A percentile compares a stretch with the other conserved stretches of the same genome.
These are phyloP conservation scores for Ataeniobius toweri DNA, from an alignment of 2,797 vertebrate genomes.

Conservation along the genomic window DNA sequence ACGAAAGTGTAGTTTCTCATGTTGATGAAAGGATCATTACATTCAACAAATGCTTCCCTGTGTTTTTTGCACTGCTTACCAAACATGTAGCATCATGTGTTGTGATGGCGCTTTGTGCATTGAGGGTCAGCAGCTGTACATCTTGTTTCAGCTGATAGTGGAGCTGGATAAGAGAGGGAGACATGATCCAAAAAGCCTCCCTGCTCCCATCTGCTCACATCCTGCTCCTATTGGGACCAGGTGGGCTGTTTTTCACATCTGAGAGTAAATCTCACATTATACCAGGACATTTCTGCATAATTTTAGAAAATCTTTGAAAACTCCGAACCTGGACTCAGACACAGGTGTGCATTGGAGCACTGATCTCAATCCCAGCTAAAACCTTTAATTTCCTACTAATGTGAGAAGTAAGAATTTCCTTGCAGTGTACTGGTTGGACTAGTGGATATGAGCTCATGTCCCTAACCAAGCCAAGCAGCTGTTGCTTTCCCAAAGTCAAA, in stretches of 20 bases:
- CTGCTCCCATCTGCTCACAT: slow-evolving; percentile 38
- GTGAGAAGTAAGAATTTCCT: background rate
- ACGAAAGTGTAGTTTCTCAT: background rate
- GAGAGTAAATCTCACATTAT: background rate
- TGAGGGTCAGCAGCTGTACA: slow-evolving; percentile 20
- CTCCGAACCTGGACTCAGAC: background rate
- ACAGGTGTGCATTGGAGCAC: no score
- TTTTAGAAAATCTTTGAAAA: background rate
- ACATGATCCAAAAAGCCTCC: slow-evolving; percentile 23
- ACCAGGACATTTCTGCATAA: background rate
- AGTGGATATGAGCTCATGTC: slow-evolving; percentile 19
- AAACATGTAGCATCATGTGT: background rate
- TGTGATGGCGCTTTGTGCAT: background rate
- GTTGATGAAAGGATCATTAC: background rate
- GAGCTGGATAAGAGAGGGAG: slow-evolving; percentile 18
- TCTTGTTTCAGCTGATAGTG: slow-evolving; percentile 21
- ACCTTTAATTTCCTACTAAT: background rate
- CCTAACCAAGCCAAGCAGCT: slow-evolving; percentile 54
- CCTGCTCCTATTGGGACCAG: background rate
- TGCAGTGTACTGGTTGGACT: background rate
- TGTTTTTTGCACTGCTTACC: background rate
- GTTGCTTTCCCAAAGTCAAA: slow-evolving; percentile 44
- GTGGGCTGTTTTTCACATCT: slow-evolving; percentile 1
- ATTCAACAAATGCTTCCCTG: background rate
- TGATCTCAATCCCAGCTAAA: background rate